Percentiles rank a stretch among this genome's conserved stretches.
These are phyloP conservation scores for Heliconius hewitsoni DNA, from an alignment of 1,140 invertebrate species.

Conservation along the genomic window DNA sequence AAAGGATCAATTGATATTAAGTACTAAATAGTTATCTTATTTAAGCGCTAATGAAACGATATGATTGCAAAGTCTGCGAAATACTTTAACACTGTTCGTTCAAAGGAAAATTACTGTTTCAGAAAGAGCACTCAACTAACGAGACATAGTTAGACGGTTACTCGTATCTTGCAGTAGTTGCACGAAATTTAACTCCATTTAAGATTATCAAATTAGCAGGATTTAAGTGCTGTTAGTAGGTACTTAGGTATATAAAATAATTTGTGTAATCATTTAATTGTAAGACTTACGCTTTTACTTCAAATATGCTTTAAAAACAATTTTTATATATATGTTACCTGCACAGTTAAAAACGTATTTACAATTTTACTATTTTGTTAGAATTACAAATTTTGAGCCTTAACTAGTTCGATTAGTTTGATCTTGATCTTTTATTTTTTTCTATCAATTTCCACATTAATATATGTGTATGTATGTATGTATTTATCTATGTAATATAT, in stretches of 20 bases:
- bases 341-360: too few relatives aligned
- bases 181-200: slow-evolving; percentile 29
- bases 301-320: too few relatives aligned
- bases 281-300: too few relatives aligned
- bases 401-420: too few relatives aligned
- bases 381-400: too few relatives aligned
- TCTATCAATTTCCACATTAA: too few relatives aligned
- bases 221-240: neutral
- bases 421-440: too few relatives aligned
- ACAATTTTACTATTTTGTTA: too few relatives aligned
- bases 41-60: neutral
- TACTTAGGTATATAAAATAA: neutral
- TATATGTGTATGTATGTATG: too few relatives aligned
- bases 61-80: slow-evolving; percentile 13
- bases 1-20: neutral
- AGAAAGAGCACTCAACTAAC: slow-evolving; percentile 38
- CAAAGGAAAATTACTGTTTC: slow-evolving; percentile 37
- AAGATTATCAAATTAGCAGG: neutral
- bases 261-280: neutral
- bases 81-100: slow-evolving; percentile 19
- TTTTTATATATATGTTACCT: too few relatives aligned
- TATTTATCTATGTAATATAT: too few relatives aligned
- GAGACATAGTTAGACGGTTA: slow-evolving; percentile 1
- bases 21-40: neutral
- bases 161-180: slow-evolving; percentile 16